Percentiles rank a stretch among this genome's conserved stretches.
phyloP scores from a whole-genome alignment of 1,140 invertebrate genomes.

The Nixonia krombeini region DNA sequence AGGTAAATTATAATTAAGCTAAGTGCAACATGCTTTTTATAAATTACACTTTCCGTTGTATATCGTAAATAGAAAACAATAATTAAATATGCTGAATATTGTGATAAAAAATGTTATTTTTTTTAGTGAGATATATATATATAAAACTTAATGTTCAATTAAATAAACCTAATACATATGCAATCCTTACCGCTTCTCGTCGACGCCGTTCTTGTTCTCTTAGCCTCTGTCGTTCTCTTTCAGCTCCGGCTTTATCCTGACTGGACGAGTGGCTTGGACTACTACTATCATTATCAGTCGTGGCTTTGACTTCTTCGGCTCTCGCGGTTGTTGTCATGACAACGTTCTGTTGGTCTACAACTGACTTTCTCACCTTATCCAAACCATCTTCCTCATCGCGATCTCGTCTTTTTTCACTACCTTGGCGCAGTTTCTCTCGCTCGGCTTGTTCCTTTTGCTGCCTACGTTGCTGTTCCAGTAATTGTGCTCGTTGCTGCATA shows the following conservation, averaged over 20 bases:
- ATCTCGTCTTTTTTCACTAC: constrained; percentile 83
- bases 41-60: too few species aligned
- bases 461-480: constrained; percentile 84
- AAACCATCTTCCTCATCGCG: constrained; percentile 86
- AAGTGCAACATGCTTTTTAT: too few species aligned
- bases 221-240: constrained; percentile 84
- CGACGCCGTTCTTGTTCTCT: constrained; percentile 90
- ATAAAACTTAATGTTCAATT: too few species aligned
- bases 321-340: constrained; percentile 59
- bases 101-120: too few species aligned
- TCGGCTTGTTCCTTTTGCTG: constrained; percentile 87
- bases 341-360: constrained; percentile 64
- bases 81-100: too few species aligned
- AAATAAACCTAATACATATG: too few species aligned
- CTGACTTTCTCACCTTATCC: constrained; percentile 78
- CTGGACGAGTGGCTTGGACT: constrained; percentile 74
- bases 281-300: constrained; percentile 72
- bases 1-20: too few species aligned
- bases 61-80: too few species aligned
- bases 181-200: constrained; percentile 93
- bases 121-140: too few species aligned
- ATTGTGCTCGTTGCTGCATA: constrained; percentile 78
- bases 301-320: constrained; percentile 73
- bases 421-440: constrained; percentile 82
- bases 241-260: constrained; percentile 79